phyloP scores from a whole-genome alignment of 2,797 vertebrate species.

The Sus cebifrons region DNA sequence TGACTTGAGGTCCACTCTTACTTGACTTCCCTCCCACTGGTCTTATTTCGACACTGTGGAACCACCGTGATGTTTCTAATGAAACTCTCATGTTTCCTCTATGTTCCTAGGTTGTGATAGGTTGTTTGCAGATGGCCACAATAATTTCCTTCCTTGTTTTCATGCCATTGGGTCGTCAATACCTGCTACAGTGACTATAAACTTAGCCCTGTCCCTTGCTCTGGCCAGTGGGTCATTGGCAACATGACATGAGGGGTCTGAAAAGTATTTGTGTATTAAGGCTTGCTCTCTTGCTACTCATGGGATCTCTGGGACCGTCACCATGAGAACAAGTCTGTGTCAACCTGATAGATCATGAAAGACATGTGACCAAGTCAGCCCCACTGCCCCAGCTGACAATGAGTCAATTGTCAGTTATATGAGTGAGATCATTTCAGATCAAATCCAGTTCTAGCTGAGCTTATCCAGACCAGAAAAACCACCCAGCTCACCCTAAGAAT shows the following conservation, averaged over 20 bases:
- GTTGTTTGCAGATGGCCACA: not conserved
- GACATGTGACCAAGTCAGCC: not conserved
- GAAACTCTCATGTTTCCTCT: not conserved
- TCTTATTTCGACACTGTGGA: not conserved
- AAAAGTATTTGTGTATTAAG: not conserved
- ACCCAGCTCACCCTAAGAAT: not conserved
- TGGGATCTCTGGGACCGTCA: not conserved
- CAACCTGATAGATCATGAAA: not conserved
- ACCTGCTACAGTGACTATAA: not conserved
- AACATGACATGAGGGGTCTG: not conserved
- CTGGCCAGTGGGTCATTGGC: not conserved
- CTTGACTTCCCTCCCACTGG: not conserved
- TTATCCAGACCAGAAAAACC: not conserved
- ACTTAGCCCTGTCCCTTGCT: not conserved
- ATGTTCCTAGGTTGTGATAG: not conserved
- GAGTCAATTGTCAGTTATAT: not conserved
- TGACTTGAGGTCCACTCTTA: not conserved
- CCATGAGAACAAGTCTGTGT: not conserved
- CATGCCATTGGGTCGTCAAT: not conserved
- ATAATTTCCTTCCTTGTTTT: not conserved
- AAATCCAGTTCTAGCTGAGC: not conserved
- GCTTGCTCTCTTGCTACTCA: not conserved
- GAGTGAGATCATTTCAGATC: not conserved
- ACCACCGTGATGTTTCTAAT: slow-evolving; percentile 1
- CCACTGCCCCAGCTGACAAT: not conserved